Evolutionary conservation across 2,888 invertebrate species (phyloP), one percentile per base, ranked within the genome.

Genomic region (Alloscopus bannaensis): DNA sequence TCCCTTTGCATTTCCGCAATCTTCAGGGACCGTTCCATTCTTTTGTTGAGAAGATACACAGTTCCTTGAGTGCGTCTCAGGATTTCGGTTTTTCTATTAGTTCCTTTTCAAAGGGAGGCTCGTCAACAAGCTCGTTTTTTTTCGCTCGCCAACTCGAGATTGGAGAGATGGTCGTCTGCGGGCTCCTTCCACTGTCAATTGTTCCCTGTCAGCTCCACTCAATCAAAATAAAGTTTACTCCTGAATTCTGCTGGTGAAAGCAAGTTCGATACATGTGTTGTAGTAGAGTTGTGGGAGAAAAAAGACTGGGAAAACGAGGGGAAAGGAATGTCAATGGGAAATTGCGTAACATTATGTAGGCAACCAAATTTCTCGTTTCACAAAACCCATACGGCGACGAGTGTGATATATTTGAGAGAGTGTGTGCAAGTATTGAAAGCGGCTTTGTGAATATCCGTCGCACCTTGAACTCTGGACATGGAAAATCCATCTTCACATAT

Each of bases 161-260:
- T 52, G 72, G 13, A 29, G 64, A 72, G 62, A 72, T 55, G 64
- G 72, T 64, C 62, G 71, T 71, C 71, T 60, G 71, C 62, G 71
- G 71, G 71, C 64, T 72, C 64, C 72, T 64, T 55, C 64, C 64
- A 72, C 64, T 72, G 72, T 72, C 72, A 72, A 72, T 72, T 72
- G 72, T 72, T 72, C 72, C 64, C 72, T 72, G 72, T 72, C 72
- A 72, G 64, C 64, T 72, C 72, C 72, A 72, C 72, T 72, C 72
- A 72, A 72, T 72, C 72, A 72, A 72, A 72, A 72, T 72, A 72
- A 72, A 72, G 72, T 72, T 72, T 72, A 64, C 72, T 72, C 72
- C 52, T 72, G 72, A 64, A n/a, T 64, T 72, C 72, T 72, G 72
- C 72, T 72, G 72, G 72, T 72, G 72, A 72, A 72, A 72, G 72